Evolutionary conservation across 2,797 vertebrate genomes (phyloP).

Genomic region (Lindbergichthys nudifrons): DNA sequence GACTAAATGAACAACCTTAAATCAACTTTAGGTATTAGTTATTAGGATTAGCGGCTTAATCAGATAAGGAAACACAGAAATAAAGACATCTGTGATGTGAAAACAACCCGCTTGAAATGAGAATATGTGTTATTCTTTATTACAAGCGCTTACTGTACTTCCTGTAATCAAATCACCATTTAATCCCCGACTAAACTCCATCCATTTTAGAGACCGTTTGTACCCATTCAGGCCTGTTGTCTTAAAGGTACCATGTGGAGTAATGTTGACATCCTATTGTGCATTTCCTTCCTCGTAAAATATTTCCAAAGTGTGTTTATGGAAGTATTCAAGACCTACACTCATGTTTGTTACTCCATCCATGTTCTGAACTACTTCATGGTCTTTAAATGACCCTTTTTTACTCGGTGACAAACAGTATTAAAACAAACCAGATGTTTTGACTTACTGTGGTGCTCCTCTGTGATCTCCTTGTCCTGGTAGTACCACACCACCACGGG

Average conservation of each 20-base stretch:
- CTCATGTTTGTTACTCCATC: background rate
- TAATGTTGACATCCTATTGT: too few relatives aligned
- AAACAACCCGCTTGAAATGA: background rate
- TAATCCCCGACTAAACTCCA: background rate
- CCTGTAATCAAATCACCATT: too few relatives aligned
- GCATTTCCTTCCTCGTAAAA: background rate
- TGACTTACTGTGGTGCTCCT: constrained; percentile 92
- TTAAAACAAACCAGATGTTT: too few relatives aligned
- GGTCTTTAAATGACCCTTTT: too few relatives aligned
- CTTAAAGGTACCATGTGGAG: too few relatives aligned
- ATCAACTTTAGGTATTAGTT: background rate
- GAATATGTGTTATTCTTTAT: background rate
- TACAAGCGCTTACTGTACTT: background rate
- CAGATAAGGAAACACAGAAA: background rate
- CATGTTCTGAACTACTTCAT: background rate
- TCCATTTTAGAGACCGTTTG: background rate
- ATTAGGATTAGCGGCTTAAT: background rate
- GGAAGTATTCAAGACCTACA: background rate
- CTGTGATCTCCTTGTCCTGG: constrained; percentile 91
- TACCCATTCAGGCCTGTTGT: background rate
- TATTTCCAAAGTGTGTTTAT: background rate
- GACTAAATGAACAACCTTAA: constrained; percentile 12
- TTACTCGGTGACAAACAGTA: too few relatives aligned
- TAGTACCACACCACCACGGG: constrained; percentile 96
- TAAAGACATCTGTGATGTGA: background rate